Evolutionary conservation across 2,888 invertebrate species (phyloP).

Genomic region (Ectropis crepuscularia): DNA sequence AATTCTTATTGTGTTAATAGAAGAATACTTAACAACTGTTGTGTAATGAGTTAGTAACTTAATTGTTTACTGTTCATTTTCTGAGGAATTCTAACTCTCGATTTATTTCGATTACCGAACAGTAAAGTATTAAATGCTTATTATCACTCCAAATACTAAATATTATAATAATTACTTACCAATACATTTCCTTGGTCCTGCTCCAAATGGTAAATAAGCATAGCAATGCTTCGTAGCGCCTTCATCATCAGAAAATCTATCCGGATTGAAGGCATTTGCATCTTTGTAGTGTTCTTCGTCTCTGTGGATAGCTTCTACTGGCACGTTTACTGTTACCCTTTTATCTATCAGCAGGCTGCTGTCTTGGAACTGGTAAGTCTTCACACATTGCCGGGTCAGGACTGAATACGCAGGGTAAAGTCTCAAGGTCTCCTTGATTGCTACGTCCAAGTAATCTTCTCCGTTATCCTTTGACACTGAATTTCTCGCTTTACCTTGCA

Average conservation of each 20-base stretch:
- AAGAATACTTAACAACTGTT: no score
- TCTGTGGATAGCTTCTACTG: conserved; percentile 69
- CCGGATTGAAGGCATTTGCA: conserved; percentile 67
- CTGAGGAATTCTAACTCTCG: no score
- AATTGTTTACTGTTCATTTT: no score
- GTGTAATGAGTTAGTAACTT: no score
- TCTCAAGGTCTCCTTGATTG: conserved; percentile 73
- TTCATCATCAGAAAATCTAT: conserved; percentile 64
- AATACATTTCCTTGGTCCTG: conserved; percentile 75
- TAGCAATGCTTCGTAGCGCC: conserved; percentile 54
- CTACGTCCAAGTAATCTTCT: conserved; percentile 64
- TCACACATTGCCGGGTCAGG: conserved; percentile 70
- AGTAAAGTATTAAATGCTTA: no score
- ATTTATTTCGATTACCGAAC: no score
- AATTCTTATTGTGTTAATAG: no score
- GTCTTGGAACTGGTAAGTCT: conserved; percentile 67
- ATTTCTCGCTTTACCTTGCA: conserved; percentile 64
- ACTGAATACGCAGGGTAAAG: conserved; percentile 73
- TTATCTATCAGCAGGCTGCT: conserved; percentile 67
- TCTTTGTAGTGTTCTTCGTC: conserved; percentile 66
- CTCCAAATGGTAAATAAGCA: conserved; percentile 73
- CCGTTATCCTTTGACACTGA: conserved; percentile 52
- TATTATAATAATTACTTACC: conserved; percentile 64
- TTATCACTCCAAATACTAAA: no score
- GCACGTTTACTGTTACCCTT: conserved; percentile 68